A percentile compares a stretch with the other conserved stretches of the same genome.
phyloP scores from a whole-genome alignment of 1,140 invertebrate species.

The Drosophila saltans region DNA sequence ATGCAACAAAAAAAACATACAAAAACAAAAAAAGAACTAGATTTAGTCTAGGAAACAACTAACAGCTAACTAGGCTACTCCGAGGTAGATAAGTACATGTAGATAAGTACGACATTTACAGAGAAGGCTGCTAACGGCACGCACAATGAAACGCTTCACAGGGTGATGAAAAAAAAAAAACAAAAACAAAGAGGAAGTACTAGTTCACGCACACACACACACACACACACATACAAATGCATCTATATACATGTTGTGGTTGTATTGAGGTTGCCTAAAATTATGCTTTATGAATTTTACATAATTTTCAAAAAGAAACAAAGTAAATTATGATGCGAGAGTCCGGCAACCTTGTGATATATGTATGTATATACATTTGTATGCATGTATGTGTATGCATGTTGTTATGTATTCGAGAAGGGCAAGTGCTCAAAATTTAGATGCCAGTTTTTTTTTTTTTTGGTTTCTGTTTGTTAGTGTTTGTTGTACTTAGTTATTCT shows the following conservation, averaged over 20 bases:
- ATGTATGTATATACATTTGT: slow-evolving; percentile 7
- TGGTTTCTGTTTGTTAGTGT: slow-evolving; percentile 11
- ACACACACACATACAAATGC: no score
- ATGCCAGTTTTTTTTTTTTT: slow-evolving; percentile 17
- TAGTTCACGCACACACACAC: no score
- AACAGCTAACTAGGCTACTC: not conserved
- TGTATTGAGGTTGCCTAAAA: slow-evolving; percentile 1
- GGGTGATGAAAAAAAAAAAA: not conserved
- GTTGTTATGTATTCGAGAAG: slow-evolving; percentile 1
- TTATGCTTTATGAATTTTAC: no score
- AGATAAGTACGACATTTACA: slow-evolving; percentile 8
- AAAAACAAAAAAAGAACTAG: not conserved
- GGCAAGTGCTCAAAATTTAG: slow-evolving; percentile 31
- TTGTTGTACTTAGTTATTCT: not conserved
- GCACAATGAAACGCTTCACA: slow-evolving; percentile 13
- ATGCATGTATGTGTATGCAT: slow-evolving; percentile 17
- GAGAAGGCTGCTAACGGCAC: not conserved
- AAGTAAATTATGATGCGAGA: no score
- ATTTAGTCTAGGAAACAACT: not conserved
- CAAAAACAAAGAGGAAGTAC: no score
- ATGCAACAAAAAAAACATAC: not conserved
- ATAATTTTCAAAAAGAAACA: no score
- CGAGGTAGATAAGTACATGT: not conserved
- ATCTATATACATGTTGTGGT: not conserved
- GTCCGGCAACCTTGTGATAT: slow-evolving; percentile 1